phyloP scores from a whole-genome alignment of 2,113 vertebrate species.

The Mobula hypostoma region DNA sequence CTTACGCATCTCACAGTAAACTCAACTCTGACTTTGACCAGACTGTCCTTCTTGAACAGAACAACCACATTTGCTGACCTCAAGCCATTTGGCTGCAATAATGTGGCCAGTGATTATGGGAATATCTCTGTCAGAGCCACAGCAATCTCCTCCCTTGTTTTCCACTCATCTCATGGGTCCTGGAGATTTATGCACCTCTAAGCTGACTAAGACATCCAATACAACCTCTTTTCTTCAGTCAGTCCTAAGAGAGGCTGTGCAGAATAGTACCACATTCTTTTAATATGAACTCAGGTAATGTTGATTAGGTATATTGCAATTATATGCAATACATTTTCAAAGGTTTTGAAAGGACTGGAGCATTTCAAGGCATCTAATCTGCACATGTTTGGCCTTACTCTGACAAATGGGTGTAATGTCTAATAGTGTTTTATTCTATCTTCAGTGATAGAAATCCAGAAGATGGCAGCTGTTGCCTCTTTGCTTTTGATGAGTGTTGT shows the following conservation, averaged over 20 bases:
- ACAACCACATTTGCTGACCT: too few species aligned
- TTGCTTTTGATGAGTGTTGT: neutral
- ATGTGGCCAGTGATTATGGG: too few species aligned
- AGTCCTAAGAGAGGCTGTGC: neutral
- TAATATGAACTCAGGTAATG: neutral
- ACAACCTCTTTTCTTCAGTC: neutral
- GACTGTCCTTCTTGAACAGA: too few species aligned
- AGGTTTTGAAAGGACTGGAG: neutral
- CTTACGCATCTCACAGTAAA: too few species aligned
- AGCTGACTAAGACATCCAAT: too few species aligned
- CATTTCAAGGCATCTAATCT: neutral
- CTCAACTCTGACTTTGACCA: too few species aligned
- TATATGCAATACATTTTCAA: neutral
- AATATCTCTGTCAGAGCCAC: too few species aligned
- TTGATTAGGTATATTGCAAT: neutral
- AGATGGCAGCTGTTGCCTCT: slow-evolving; percentile 24
- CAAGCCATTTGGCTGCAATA: too few species aligned
- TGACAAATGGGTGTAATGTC: neutral
- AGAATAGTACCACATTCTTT: neutral
- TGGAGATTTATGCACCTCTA: too few species aligned
- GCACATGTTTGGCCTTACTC: neutral
- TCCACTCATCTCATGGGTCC: too few species aligned
- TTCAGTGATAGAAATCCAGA: neutral
- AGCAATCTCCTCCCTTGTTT: too few species aligned
- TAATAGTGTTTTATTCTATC: neutral